A percentile compares a stretch with the other conserved stretches of the same genome.
phyloP scores from a whole-genome alignment of 2,113 vertebrate species.

The Blennius ocellaris region DNA sequence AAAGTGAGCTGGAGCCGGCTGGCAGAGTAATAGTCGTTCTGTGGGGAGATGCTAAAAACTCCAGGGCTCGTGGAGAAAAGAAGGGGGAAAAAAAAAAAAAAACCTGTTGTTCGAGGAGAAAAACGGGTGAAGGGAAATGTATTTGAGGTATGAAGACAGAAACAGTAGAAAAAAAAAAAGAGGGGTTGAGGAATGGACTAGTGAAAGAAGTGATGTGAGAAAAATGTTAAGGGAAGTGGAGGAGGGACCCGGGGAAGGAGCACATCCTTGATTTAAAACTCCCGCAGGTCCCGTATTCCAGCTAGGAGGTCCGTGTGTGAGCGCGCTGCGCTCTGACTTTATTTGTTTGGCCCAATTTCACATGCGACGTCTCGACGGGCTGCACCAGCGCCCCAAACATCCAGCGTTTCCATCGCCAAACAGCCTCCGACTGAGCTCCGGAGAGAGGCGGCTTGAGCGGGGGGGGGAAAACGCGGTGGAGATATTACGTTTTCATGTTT shows the following conservation, averaged over 20 bases:
- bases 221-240: slow-evolving; percentile 9
- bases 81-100: neutral
- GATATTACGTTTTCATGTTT: too few species aligned
- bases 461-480: too few species aligned
- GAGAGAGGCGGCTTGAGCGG: too few species aligned
- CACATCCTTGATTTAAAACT: slow-evolving; percentile 59
- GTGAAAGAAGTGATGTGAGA: too few species aligned
- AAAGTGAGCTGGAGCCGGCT: slow-evolving; percentile 59
- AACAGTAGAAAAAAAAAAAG: neutral
- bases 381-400: neutral
- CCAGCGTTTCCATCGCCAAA: neutral
- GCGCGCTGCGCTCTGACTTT: neutral
- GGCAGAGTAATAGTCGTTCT: slow-evolving; percentile 65
- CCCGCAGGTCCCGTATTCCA: slow-evolving; percentile 52
- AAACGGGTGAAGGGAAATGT: too few species aligned
- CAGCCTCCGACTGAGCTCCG: neutral
- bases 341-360: slow-evolving; percentile 48
- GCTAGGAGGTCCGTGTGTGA: slow-evolving; percentile 45
- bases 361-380: slow-evolving; percentile 17
- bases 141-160: neutral
- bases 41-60: slow-evolving; percentile 64
- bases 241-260: slow-evolving; percentile 35
- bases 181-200: neutral
- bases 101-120: neutral
- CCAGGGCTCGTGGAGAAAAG: slow-evolving; percentile 15